Conservation (phyloP, 1,140 invertebrate genomes). For the Triops longicaudatus region DNA sequence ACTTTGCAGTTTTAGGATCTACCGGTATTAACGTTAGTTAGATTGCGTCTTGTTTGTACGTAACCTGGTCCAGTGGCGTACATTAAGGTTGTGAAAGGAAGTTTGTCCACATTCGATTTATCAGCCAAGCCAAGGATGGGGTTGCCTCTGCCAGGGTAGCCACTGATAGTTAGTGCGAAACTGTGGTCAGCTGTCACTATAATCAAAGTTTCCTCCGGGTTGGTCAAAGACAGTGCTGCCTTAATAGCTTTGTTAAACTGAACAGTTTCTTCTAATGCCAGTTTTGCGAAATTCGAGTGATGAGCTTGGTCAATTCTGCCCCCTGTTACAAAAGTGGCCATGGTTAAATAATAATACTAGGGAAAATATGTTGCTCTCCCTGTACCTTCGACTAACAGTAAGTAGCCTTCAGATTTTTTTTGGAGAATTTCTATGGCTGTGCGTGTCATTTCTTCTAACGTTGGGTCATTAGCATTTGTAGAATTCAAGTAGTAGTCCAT, state of each 20-base stretch:
- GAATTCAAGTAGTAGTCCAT: constrained; percentile 46
- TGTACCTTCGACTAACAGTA: constrained; percentile 80
- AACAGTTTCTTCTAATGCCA: constrained; percentile 35
- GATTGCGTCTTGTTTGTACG: constrained; percentile 37
- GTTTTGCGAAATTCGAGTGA: constrained; percentile 47
- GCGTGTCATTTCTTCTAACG: constrained; percentile 71
- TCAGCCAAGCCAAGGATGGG: constrained; percentile 47
- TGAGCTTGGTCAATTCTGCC: constrained; percentile 77
- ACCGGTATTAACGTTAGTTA: constrained; percentile 40
- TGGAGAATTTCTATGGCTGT: constrained; percentile 69
- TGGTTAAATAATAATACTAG: not conserved
- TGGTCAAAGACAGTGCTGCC: constrained; percentile 33
- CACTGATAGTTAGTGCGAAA: constrained; percentile 36
- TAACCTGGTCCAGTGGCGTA: constrained; percentile 73
- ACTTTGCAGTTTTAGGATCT: not conserved
- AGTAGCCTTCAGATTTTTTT: constrained; percentile 70
- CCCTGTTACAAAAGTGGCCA: constrained; percentile 50
- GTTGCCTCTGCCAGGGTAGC: constrained; percentile 35
- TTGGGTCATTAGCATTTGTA: constrained; percentile 50
- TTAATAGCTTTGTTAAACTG: constrained; percentile 35
- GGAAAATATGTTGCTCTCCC: not conserved
- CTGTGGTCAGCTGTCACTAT: constrained; percentile 40
- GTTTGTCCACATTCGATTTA: constrained; percentile 55
- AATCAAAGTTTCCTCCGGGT: constrained; percentile 37
- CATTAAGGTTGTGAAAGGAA: constrained; percentile 67